Percentiles rank a stretch among this genome's conserved stretches.
Evolutionary conservation across 2,797 vertebrate genomes (phyloP).

Genomic region (Poeciliopsis turneri): DNA sequence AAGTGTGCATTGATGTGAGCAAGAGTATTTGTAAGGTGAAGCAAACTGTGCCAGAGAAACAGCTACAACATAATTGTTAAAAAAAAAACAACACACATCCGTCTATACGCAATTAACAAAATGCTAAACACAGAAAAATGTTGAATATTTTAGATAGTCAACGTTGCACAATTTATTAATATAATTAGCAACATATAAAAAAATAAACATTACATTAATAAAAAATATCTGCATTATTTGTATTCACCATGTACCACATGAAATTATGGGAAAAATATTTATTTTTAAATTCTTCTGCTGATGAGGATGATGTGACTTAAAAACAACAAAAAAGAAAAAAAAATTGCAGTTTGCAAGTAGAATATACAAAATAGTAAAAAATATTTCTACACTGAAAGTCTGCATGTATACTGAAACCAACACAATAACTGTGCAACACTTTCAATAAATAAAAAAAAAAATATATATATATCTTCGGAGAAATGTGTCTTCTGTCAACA

Average conservation of each 20-base stretch:
- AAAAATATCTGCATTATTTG: background rate
- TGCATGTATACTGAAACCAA: background rate
- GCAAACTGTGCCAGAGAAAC: background rate
- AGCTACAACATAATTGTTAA: background rate
- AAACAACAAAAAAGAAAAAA: background rate
- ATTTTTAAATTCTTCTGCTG: background rate
- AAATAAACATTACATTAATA: background rate
- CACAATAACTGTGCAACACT: background rate
- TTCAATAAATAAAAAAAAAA: background rate
- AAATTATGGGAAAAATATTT: background rate
- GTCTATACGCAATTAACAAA: background rate
- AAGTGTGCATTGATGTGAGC: constrained; percentile 19
- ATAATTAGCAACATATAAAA: background rate
- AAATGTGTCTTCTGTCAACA: background rate
- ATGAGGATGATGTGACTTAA: background rate
- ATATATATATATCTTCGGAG: background rate
- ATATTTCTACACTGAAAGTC: background rate
- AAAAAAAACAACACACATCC: background rate
- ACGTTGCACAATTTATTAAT: background rate
- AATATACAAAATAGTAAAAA: background rate
- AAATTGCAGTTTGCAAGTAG: background rate
- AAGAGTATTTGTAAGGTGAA: constrained; percentile 19
- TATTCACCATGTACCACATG: background rate
- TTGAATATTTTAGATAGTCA: background rate
- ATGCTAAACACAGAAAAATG: background rate